phyloP scores from a whole-genome alignment of 2,797 vertebrate species.

The Rhynchonycteris naso region DNA sequence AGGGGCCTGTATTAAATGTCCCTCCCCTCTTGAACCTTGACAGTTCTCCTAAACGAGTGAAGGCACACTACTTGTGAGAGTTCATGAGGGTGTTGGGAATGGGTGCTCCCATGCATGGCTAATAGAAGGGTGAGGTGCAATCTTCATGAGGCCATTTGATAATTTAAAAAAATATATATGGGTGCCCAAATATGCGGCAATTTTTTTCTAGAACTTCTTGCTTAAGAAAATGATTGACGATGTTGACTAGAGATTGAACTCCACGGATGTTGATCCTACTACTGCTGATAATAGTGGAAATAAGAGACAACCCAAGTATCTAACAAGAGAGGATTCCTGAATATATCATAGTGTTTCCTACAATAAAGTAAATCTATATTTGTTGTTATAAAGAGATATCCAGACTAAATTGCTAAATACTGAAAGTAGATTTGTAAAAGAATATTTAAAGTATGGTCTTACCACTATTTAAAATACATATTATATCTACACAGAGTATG shows the following conservation, averaged over 20 bases:
- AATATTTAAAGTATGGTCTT: constrained; percentile 45
- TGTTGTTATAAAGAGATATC: background rate
- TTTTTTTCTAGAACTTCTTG: constrained; percentile 27
- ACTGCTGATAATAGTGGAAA: background rate
- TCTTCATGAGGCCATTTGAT: background rate
- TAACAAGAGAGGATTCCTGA: constrained; percentile 28
- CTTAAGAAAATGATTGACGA: constrained; percentile 9
- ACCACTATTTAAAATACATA: background rate
- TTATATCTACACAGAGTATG: background rate
- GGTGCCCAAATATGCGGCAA: background rate
- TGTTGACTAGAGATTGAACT: constrained; percentile 17
- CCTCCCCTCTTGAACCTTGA: background rate
- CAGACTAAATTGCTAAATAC: background rate
- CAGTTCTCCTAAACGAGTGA: background rate
- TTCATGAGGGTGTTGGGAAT: background rate
- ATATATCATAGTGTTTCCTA: background rate
- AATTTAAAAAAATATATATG: background rate
- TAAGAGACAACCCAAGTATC: background rate
- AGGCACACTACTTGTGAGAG: background rate
- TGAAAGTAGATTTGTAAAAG: constrained; percentile 23
- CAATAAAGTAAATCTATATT: background rate
- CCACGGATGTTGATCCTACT: background rate
- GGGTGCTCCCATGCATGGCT: background rate
- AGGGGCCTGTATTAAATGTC: background rate
- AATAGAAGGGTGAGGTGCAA: background rate